Evolutionary conservation across 2,113 vertebrate species (phyloP).

Genomic region (Promerops cafer): DNA sequence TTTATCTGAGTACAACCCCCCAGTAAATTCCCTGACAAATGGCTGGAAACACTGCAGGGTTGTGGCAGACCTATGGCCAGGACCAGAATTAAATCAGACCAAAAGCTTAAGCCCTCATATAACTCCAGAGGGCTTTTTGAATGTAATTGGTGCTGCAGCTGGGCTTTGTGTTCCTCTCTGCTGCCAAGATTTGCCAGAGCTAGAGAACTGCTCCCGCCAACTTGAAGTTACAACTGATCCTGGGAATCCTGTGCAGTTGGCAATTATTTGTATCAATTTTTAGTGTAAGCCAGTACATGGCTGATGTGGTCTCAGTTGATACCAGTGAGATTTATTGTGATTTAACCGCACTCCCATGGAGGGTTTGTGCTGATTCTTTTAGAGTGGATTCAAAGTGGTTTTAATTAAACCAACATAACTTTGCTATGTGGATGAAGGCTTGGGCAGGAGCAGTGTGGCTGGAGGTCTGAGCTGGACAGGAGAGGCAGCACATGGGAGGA

Average conservation of each 20-base stretch:
- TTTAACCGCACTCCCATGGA: background rate
- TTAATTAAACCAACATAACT: background rate
- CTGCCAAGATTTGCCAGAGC: background rate
- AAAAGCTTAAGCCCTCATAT: background rate
- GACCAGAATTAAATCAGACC: background rate
- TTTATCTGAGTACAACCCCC: background rate
- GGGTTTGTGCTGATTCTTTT: background rate
- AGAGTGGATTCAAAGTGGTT: background rate
- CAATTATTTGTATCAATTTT: background rate
- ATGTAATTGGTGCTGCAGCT: background rate
- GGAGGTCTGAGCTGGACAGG: background rate
- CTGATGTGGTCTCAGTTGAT: background rate
- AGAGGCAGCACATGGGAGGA: accelerated
- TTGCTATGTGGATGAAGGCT: background rate
- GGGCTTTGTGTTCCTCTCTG: background rate
- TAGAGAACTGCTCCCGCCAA: background rate
- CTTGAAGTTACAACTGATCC: background rate
- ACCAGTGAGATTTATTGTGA: background rate
- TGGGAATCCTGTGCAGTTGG: background rate
- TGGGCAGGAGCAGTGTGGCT: accelerated
- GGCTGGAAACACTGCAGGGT: background rate
- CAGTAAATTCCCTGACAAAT: background rate
- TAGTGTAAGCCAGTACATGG: background rate
- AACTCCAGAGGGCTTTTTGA: background rate
- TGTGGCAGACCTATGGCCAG: background rate